Percentiles rank a stretch among this genome's conserved stretches.
phyloP scores from a whole-genome alignment of 2,797 vertebrate genomes.

The Mastacembelus armatus region DNA sequence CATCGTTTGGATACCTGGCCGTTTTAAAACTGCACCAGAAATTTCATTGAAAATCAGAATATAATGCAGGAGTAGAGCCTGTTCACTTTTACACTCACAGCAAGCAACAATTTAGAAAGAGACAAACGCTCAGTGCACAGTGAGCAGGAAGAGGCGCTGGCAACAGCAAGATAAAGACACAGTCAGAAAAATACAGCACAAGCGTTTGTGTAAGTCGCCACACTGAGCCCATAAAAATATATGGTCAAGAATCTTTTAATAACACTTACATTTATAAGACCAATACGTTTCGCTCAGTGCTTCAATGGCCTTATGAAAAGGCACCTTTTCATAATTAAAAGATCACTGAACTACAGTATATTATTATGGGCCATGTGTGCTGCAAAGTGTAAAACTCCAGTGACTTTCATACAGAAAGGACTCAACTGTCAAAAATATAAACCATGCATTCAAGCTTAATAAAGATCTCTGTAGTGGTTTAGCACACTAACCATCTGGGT shows the following conservation, averaged over 20 bases:
- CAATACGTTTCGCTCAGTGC: neutral
- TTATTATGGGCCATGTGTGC: neutral
- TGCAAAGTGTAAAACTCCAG: neutral
- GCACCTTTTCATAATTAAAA: neutral
- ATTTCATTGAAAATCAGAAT: neutral
- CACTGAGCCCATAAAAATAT: neutral
- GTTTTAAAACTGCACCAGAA: neutral
- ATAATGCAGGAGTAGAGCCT: no score
- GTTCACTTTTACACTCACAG: conserved; percentile 1
- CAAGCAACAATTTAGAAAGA: neutral
- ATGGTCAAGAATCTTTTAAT: neutral
- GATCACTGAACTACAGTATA: neutral
- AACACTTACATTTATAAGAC: neutral
- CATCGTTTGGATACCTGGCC: conserved; percentile 1
- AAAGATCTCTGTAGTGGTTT: conserved; percentile 31
- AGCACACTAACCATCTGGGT: conserved; percentile 34
- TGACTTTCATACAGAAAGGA: conserved; percentile 7
- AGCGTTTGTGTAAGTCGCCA: neutral
- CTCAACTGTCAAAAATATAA: conserved; percentile 20
- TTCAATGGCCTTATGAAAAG: neutral
- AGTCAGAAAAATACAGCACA: neutral
- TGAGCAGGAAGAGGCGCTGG: neutral
- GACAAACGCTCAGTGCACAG: neutral
- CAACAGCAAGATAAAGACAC: neutral
- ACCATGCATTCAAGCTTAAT: conserved; percentile 29